Percentiles rank a stretch among this genome's conserved stretches.
Conservation (phyloP, 2,888 invertebrate species). For the Auanema sp. region DNA sequence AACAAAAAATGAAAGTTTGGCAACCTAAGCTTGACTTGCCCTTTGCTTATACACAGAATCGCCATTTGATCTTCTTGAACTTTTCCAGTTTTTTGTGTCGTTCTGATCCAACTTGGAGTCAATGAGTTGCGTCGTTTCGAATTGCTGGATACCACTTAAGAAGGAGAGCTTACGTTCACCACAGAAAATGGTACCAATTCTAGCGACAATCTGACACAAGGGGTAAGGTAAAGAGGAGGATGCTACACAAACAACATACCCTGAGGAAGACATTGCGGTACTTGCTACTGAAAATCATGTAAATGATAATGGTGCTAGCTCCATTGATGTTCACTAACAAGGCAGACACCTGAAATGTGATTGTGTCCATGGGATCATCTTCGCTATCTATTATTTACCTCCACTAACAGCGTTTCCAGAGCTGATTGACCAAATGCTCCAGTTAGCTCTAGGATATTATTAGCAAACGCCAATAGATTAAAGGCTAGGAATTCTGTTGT, state of each 20-base stretch:
- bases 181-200: too few relatives aligned
- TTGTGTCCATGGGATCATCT: not conserved
- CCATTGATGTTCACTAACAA: constrained; percentile 54
- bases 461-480: constrained; percentile 56
- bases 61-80: too few relatives aligned
- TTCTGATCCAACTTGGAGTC: constrained; percentile 5
- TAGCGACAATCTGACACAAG: too few relatives aligned
- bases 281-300: constrained; percentile 53
- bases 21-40: too few relatives aligned
- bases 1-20: too few relatives aligned
- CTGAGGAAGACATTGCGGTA: constrained; percentile 45
- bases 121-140: constrained; percentile 2
- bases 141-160: not conserved
- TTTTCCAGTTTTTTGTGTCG: too few relatives aligned
- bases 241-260: constrained; percentile 19
- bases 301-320: constrained; percentile 52
- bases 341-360: constrained; percentile 33
- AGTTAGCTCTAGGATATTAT: constrained; percentile 53
- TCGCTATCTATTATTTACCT: constrained; percentile 18
- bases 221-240: too few relatives aligned
- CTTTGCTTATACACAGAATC: too few relatives aligned
- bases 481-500: constrained; percentile 56
- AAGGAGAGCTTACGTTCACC: too few relatives aligned
- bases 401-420: constrained; percentile 48
- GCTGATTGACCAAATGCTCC: constrained; percentile 22